A percentile compares a stretch with the other conserved stretches of the same genome.
These are phyloP conservation scores for Dipodomys merriami DNA, from an alignment of 2,113 vertebrate species.

Conservation along the genomic window DNA sequence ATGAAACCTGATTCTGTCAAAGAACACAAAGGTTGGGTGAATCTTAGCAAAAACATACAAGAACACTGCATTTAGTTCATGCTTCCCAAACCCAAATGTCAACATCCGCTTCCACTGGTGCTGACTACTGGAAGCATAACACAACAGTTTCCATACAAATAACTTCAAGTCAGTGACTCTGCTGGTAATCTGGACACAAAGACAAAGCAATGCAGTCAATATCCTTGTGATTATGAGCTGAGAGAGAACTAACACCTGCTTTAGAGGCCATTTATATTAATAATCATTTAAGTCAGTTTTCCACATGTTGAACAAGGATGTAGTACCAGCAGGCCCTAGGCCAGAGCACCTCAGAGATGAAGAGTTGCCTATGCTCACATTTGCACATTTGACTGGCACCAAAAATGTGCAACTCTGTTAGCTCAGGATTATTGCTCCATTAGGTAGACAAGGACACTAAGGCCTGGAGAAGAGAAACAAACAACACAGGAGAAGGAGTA, in stretches of 20 bases:
- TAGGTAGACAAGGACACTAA: neutral
- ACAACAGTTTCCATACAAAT: neutral
- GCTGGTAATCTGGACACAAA: neutral
- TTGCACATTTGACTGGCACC: neutral
- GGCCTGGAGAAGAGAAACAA: neutral
- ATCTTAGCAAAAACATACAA: neutral
- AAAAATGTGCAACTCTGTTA: neutral
- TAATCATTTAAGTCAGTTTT: neutral
- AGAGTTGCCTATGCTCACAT: neutral
- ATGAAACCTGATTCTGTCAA: neutral
- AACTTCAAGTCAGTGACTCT: neutral
- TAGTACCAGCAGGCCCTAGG: neutral
- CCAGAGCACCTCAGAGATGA: no score
- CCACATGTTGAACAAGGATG: neutral
- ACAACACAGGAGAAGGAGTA: neutral
- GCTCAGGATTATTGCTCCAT: neutral
- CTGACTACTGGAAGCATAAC: neutral
- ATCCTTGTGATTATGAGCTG: neutral
- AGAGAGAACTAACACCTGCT: neutral
- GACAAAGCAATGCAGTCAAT: neutral
- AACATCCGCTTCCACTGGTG: neutral
- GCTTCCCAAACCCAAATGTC: neutral
- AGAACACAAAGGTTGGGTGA: neutral
- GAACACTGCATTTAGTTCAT: neutral
- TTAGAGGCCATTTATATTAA: neutral